Base-by-base conservation (phyloP, 2,113 vertebrate species). In the Talpa occidentalis region DNA sequence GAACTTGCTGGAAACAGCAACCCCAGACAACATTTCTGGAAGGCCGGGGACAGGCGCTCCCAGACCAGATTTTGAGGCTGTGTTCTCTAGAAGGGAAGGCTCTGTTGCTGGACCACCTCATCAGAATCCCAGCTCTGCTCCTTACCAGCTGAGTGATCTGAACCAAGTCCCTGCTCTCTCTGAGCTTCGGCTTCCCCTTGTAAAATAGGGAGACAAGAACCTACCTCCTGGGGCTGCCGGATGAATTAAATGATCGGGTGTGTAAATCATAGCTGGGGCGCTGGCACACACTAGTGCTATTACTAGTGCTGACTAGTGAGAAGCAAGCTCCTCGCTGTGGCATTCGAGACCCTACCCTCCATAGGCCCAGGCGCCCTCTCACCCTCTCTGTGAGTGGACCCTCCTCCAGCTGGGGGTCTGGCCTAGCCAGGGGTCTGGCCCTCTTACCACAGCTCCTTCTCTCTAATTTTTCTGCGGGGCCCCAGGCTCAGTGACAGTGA, bases 301-400 rank as follows among this genome's bases (percentile, higher is more conserved):
- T 12, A 5, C 32, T 42, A 56, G 5, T 47, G 7, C 35, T 19
- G 56, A 37, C 47, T 1, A 35, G 11, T 15, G 30, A 89, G 64
- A 59, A 26, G 37, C 17, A 14, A 83, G 30, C 0, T 4, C 30
- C 52, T 47, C n/a, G 62, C 32, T n/a, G 37, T 42, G 60, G 66
- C 32, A 26, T n/a, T 72, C 93, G 42, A 12, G 15, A 76, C 6
- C 47, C 19, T 73, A n/a, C 6, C 1, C 14, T n/a, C 15, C 77
- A n/a, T 47, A 2, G 7, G 32, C 6, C 19, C 0, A 40, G 32
- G 2, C 32, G 59, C 2, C 1, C 4, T 10, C 59, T 52, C 56
- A 15, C 30, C 60, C 44, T 21, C 6, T 47, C 42, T 1, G 2
- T n/a, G n/a, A n/a, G 24, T 4, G 6, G 32, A 26, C 35, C 49